Evolutionary conservation across 92 coral and sea anemone genomes (phyloP).

Genomic region (Scolanthus callimorphus): DNA sequence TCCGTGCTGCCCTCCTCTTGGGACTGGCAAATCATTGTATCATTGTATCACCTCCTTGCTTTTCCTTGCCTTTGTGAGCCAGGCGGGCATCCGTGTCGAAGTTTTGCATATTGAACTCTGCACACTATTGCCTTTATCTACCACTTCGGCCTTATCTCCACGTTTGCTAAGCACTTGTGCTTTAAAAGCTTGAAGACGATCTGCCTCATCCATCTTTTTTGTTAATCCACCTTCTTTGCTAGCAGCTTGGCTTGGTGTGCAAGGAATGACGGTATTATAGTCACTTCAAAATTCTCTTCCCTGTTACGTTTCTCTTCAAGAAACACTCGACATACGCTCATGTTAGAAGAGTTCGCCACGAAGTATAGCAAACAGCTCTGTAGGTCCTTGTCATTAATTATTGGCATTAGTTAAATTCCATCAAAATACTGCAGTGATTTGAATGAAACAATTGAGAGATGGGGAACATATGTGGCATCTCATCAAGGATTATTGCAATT

Average conservation of each 20-base stretch:
- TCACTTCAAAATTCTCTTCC: too few relatives aligned
- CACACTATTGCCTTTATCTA: conserved; percentile 31
- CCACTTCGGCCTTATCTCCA: conserved; percentile 42
- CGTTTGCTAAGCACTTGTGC: conserved; percentile 34
- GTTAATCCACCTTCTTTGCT: too few relatives aligned
- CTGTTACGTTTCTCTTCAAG: conserved; percentile 23
- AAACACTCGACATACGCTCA: conserved; percentile 25
- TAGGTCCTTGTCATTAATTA: conserved; percentile 43
- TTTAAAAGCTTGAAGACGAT: conserved; percentile 23
- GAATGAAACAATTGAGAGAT: too few relatives aligned
- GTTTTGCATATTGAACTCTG: conserved; percentile 44
- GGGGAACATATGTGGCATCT: conserved; percentile 1
- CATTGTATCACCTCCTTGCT: conserved; percentile 15
- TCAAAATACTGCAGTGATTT: conserved; percentile 38
- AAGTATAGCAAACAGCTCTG: conserved; percentile 46
- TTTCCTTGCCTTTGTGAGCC: conserved; percentile 29
- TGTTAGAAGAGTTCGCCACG: conserved; percentile 18
- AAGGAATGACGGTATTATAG: too few relatives aligned
- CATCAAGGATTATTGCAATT: too few relatives aligned
- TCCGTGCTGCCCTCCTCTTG: too few relatives aligned
- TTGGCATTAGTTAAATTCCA: conserved; percentile 37
- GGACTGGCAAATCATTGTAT: conserved; percentile 34
- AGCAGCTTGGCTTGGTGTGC: too few relatives aligned
- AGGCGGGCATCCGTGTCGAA: conserved; percentile 37
- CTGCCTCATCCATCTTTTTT: conserved; percentile 13